Evolutionary conservation across 2,888 invertebrate genomes (phyloP), one percentile per base, ranked within the genome.

Genomic region (Neoascia interrupta): DNA sequence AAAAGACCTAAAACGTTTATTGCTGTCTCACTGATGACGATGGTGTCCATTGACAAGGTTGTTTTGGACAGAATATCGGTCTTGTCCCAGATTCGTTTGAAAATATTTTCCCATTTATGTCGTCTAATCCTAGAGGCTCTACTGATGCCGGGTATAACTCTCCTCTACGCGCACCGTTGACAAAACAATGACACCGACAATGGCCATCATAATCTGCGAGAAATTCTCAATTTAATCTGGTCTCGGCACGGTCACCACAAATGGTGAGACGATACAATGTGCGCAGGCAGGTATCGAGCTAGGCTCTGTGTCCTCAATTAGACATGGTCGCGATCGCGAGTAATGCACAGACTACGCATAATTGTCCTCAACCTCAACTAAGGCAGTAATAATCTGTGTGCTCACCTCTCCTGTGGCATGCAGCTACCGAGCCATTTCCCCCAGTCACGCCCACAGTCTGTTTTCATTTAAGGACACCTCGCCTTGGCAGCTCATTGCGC

Each of bases 361-460:
- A 76, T 76, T 76, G 75, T 76, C 11, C 54, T 64, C 45, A 37
- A 64, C 75, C 36, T 39, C 53, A 53, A 49, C 58, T 58, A 76
- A 70, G 64, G 53, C 76, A 76, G 43, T 76, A 70, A 70, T 76
- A 64, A 76, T 76, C 76, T 64, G 76, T 76, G 45, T 34, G 47
- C 64, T 76, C 53, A 58, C 76, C 58, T 70, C 61, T 43, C 45
- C 34, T 31, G 13, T 6, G 8, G 31, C 31, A 4, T n/a, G n/a
- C 19, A 16, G 28, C 34, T 26, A 11, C 37, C 10, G 36, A 39
- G 41, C 49, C 18, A 36, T 68, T 69, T 61, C 56, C 28, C 19
- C 4, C 37, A 11, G 63, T 47, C 45, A 76, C 70, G 58, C 75
- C 75, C 21, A 31, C 13, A 16, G 47, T 37, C 28, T 37, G 13